A percentile compares a stretch with the other conserved stretches of the same genome.
Evolutionary conservation across 2,113 vertebrate species (phyloP).

Genomic region (Acanthochromis polyacanthus): DNA sequence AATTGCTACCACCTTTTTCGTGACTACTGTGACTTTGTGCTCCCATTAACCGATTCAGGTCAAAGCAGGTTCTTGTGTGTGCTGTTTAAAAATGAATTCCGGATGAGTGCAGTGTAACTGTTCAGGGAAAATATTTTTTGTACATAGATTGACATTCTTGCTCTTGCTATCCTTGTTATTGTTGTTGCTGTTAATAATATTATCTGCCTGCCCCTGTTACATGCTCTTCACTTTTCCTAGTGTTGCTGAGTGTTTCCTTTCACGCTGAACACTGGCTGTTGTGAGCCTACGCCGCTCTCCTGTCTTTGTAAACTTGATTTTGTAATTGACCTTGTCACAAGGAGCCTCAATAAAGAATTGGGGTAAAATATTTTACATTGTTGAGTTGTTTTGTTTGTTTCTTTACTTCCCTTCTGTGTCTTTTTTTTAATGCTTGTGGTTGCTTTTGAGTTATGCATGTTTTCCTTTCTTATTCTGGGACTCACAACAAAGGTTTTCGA

Average conservation of each 20-base stretch:
- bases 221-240: slow-evolving; percentile 47
- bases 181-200: slow-evolving; percentile 53
- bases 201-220: slow-evolving; percentile 65
- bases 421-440: slow-evolving; percentile 12
- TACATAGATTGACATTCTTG: slow-evolving; percentile 69
- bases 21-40: slow-evolving; percentile 57
- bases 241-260: slow-evolving; percentile 44
- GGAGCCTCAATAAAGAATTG: slow-evolving; percentile 80
- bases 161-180: slow-evolving; percentile 48
- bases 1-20: slow-evolving; percentile 1
- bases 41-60: slow-evolving; percentile 42
- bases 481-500: slow-evolving; percentile 60
- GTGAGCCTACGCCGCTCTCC: slow-evolving; percentile 60
- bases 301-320: slow-evolving; percentile 78
- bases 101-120: slow-evolving; percentile 75
- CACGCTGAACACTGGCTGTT: slow-evolving; percentile 64
- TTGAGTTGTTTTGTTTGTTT: background rate
- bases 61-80: slow-evolving; percentile 43
- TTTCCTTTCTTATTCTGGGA: slow-evolving; percentile 35
- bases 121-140: slow-evolving; percentile 82
- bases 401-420: background rate
- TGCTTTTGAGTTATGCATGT: slow-evolving; percentile 28
- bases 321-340: slow-evolving; percentile 69
- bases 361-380: slow-evolving; percentile 54
- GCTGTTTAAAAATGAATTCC: slow-evolving; percentile 40